Base-by-base conservation (phyloP, 2,888 invertebrate species). In the Perdita meconis region DNA sequence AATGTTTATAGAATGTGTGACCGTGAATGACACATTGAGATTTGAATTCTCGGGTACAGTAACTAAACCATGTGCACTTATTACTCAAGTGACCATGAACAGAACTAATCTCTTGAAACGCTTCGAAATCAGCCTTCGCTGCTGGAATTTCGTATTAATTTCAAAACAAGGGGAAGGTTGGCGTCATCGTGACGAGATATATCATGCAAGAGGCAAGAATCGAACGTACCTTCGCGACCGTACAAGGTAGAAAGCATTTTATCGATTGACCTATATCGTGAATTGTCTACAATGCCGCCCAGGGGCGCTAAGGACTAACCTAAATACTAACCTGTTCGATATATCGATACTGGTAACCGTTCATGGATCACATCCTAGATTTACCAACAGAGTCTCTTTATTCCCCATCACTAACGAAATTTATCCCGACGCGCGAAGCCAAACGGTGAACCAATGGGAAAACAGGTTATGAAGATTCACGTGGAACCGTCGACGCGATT, bases 201-300 rank as follows among this genome's bases (percentile, higher is more conserved):
- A 60, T 69, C 78, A 66, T 67, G 69, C 60, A 71, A 74, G 68
- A 74, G 73, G 77, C 78, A 83, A 83, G 69, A 82, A 84, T 84
- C 82, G 81, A 86, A 84, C 80, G 66, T 85, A 82, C 80, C 81
- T 84, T 80, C 74, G 56, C 60, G 57, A 66, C 66, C 78, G 83
- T 79, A 85, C 83, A 83, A 86, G 89, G 84, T 87, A 84, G 85
- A 88, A 88, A 87, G 85, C 84, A 85, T 88, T 87, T 88, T 86
- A 89, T 89, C 88, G 89, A 89, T 89, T 88, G 89, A 89, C 89
- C 89, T 82, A 89, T 89, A 88, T 88, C 77, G 80, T 53, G 80
- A 83, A 87, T 85, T 87, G 88, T 85, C 84, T 86, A 87, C 82
- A 85, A 80, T 85, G 80, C 83, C 88, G 79, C 80, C 74, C 84